Evolutionary conservation across 2,113 vertebrate genomes (phyloP).

Genomic region (Corvus cornix): DNA sequence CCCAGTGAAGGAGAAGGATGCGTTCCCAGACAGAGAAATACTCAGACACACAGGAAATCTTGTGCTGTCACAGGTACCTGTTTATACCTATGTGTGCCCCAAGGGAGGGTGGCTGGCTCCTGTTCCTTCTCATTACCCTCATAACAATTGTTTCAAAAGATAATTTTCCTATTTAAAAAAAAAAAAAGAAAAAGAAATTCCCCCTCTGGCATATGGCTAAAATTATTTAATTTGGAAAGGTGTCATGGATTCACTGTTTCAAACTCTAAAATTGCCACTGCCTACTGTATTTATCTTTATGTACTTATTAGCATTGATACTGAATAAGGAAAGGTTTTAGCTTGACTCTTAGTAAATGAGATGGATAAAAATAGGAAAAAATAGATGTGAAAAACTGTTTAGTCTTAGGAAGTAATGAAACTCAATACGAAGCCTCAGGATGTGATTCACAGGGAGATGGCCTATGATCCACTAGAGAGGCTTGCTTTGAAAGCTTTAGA

Average conservation of each 20-base stretch:
- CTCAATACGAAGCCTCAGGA: neutral
- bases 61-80: neutral
- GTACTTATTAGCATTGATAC: neutral
- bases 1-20: neutral
- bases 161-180: neutral
- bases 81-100: neutral
- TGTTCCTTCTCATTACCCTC: neutral
- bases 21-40: neutral
- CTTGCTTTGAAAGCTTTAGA: neutral
- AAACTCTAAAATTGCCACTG: neutral
- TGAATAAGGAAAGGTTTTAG: neutral
- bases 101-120: neutral
- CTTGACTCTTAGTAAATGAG: neutral
- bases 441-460: neutral
- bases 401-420: neutral
- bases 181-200: neutral
- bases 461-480: neutral
- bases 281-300: neutral
- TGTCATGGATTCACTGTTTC: neutral
- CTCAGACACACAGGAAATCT: neutral
- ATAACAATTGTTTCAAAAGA: neutral
- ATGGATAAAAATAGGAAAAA: neutral
- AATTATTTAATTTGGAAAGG: neutral
- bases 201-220: neutral
- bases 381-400: neutral